phyloP scores from a whole-genome alignment of 2,113 vertebrate genomes.

The Origma solitaria region DNA sequence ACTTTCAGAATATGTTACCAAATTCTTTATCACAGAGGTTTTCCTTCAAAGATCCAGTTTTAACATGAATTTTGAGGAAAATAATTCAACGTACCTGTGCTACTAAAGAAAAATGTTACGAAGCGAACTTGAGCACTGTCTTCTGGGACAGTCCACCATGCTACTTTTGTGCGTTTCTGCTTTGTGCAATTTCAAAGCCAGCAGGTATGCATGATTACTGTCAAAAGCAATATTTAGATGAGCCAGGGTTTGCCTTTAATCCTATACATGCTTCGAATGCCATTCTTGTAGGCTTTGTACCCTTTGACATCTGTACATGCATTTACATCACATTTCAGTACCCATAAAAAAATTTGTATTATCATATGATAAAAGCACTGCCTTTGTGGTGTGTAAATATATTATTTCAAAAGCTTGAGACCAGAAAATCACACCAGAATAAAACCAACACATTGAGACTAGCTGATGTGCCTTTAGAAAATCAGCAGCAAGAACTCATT shows the following conservation, averaged over 20 bases:
- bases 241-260: neutral
- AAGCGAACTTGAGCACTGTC: neutral
- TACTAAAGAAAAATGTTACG: neutral
- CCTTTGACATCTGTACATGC: neutral
- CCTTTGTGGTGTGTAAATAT: neutral
- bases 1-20: neutral
- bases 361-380: neutral
- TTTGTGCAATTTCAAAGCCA: neutral
- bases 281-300: neutral
- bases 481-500: neutral
- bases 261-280: neutral
- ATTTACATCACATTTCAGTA: neutral
- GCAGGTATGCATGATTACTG: accelerated
- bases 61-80: neutral
- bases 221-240: neutral
- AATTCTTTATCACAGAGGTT: neutral
- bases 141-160: neutral
- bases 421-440: neutral
- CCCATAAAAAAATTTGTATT: neutral
- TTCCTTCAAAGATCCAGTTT: neutral
- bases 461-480: neutral
- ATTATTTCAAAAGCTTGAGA: neutral
- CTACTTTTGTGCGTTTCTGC: neutral
- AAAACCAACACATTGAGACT: neutral
- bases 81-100: neutral